Conservation (phyloP, 1,140 invertebrate genomes). For the Lepidurus packardi region DNA sequence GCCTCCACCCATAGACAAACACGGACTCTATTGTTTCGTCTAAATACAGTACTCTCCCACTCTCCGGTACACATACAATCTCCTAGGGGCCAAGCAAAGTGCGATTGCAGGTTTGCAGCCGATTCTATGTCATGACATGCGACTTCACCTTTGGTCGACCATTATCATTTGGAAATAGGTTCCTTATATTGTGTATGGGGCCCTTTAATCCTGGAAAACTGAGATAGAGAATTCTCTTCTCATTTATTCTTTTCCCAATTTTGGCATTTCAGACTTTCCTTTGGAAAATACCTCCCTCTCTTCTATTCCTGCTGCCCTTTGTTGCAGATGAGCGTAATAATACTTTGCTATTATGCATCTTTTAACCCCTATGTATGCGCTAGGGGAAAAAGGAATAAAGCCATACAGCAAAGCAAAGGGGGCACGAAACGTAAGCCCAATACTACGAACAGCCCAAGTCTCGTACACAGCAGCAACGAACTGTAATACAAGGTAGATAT, state of each 20-base stretch:
- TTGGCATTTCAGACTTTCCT: background rate
- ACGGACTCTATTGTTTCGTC: background rate
- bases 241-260: background rate
- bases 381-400: slow-evolving; percentile 7
- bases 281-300: background rate
- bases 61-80: background rate
- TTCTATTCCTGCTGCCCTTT: background rate
- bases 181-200: no score
- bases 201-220: no score
- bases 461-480: background rate
- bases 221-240: no score
- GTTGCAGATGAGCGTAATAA: background rate
- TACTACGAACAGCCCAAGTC: background rate
- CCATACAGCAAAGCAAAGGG: background rate
- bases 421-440: background rate
- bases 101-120: background rate
- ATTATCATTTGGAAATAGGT: no score
- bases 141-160: background rate
- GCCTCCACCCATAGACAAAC: slow-evolving; percentile 4
- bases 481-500: background rate
- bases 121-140: background rate
- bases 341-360: background rate
- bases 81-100: background rate
- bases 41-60: background rate
- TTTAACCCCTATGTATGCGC: background rate